Conservation (phyloP, 2,888 invertebrate genomes). For the Stenodema calcarata region DNA sequence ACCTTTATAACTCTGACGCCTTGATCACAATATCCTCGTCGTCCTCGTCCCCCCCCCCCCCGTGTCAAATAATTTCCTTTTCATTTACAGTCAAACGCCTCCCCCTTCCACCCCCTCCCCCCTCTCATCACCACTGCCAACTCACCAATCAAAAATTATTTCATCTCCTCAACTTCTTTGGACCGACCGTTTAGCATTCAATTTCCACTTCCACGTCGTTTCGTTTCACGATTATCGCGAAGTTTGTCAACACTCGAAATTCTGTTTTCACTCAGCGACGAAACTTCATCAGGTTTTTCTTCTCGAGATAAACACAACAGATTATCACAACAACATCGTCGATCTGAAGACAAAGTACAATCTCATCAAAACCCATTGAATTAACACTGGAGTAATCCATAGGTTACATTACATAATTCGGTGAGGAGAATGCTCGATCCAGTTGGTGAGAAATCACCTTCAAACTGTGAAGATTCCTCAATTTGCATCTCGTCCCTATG, state of each 20-base stretch:
- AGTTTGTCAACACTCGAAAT: background rate
- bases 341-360: too few species aligned
- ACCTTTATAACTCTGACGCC: conserved; percentile 26
- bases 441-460: too few species aligned
- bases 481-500: too few species aligned
- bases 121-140: background rate
- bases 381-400: too few species aligned
- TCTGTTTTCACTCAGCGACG: background rate
- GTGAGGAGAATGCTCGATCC: too few species aligned
- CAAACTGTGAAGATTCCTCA: too few species aligned
- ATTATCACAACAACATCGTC: too few species aligned
- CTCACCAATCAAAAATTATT: background rate
- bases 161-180: background rate
- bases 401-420: too few species aligned
- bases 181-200: background rate
- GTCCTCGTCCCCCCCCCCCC: background rate
- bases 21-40: conserved; percentile 22
- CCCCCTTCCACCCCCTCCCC: background rate
- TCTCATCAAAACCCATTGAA: too few species aligned
- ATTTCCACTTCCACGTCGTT: background rate
- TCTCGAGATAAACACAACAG: too few species aligned
- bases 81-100: conserved; percentile 8
- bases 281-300: too few species aligned
- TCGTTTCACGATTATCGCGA: background rate
- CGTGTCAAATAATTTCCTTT: conserved; percentile 12